Conservation (phyloP, 2,888 invertebrate species). For the Lithophane leautieri region DNA sequence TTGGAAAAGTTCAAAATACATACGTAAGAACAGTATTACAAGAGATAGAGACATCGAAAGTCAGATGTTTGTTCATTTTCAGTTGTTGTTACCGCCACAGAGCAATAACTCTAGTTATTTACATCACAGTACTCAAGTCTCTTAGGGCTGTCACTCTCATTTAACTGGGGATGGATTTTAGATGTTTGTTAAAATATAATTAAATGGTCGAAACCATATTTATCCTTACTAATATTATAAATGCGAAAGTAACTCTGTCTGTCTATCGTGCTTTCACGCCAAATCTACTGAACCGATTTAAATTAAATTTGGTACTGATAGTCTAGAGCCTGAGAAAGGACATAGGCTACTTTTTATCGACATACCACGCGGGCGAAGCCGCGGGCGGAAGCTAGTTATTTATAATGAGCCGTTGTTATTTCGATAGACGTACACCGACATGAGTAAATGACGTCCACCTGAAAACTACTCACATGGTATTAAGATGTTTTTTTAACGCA, state of each 20-base stretch:
- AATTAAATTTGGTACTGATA: too few relatives aligned
- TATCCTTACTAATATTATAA: too few relatives aligned
- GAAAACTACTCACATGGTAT: not conserved
- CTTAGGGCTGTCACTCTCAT: slow-evolving; percentile 64
- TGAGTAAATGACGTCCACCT: not conserved
- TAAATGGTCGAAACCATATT: not conserved
- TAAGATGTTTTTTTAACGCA: too few relatives aligned
- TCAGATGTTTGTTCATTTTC: slow-evolving; percentile 50
- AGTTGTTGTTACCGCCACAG: slow-evolving; percentile 31
- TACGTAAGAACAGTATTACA: slow-evolving; percentile 38
- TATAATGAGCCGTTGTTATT: not conserved
- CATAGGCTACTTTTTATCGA: too few relatives aligned
- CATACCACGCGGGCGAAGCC: too few relatives aligned
- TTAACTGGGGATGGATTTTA: not conserved
- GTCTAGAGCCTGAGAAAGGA: too few relatives aligned
- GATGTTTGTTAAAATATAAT: not conserved
- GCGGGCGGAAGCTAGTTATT: too few relatives aligned
- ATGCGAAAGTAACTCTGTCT: too few relatives aligned
- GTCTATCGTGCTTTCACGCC: too few relatives aligned
- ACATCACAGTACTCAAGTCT: slow-evolving; percentile 67
- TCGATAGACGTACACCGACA: not conserved
- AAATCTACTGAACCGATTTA: too few relatives aligned
- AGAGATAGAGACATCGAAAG: slow-evolving; percentile 38
- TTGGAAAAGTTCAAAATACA: slow-evolving; percentile 13
- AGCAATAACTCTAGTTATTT: slow-evolving; percentile 72